phyloP scores from a whole-genome alignment of 2,113 vertebrate genomes.

The Micronycteris hirsuta region DNA sequence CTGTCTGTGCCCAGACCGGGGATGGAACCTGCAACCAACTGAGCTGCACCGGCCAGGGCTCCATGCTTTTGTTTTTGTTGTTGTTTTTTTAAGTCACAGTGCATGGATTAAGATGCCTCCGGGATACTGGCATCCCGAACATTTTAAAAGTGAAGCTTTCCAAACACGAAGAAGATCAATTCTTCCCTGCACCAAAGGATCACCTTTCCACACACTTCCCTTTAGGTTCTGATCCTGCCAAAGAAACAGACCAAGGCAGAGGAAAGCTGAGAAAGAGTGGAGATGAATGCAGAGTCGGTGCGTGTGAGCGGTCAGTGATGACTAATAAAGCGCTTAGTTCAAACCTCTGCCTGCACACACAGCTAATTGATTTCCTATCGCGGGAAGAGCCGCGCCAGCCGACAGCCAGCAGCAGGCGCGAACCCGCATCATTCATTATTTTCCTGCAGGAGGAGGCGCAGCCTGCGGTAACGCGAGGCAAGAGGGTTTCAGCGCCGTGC shows the following conservation, averaged over 20 bases:
- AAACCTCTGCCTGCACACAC: constrained; percentile 73
- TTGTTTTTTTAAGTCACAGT: constrained; percentile 5
- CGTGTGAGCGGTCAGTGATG: constrained; percentile 42
- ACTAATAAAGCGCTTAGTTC: constrained; percentile 74
- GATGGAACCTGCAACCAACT: too few relatives aligned
- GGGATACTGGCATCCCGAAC: constrained; percentile 19
- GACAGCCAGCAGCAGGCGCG: neutral
- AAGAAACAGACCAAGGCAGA: neutral
- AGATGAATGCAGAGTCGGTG: neutral
- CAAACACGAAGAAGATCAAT: neutral
- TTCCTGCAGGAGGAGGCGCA: constrained; percentile 60
- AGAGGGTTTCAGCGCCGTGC: constrained; percentile 55
- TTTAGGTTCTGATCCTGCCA: constrained; percentile 24
- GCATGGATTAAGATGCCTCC: neutral
- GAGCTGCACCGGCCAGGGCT: too few relatives aligned
- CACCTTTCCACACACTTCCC: neutral
- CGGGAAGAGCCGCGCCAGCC: constrained; percentile 45
- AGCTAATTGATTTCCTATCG: constrained; percentile 75
- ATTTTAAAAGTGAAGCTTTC: constrained; percentile 32
- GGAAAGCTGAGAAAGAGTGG: neutral
- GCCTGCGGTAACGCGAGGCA: constrained; percentile 55
- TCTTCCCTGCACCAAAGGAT: neutral
- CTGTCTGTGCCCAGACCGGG: rapidly evolving
- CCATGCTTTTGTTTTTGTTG: neutral
- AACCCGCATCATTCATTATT: constrained; percentile 65